Evolutionary conservation across 2,113 vertebrate species (phyloP), one percentile per base, ranked within the genome.

Genomic region (Urocitellus parryii): DNA sequence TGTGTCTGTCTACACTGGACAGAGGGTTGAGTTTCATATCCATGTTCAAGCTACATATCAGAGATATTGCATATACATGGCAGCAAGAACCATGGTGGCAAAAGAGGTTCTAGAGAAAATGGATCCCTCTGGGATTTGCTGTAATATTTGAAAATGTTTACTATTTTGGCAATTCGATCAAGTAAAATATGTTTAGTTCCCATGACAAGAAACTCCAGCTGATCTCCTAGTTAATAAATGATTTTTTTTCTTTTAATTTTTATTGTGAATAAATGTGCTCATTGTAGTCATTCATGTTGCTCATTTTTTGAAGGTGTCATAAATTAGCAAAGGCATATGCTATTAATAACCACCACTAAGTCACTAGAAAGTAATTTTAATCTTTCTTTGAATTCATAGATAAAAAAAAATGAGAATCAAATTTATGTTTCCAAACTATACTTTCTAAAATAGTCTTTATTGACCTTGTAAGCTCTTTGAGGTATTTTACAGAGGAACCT

Each of bases 291-390:
- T 92, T 48, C 11, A 42, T 14, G 45, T 48, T 16, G 48, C 32
- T 93, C 18, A 56, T 63, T 82, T 53, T 77, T 90, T 78, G 34
- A 77, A 95, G n/a, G 9, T 24, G 1, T 84, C 68, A 45, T 32
- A 90, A 68, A 70, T 39, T 85, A 82, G 24, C 77, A 58, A 78
- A 91, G 4, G 56, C 56, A 34, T 24, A 48, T 12, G 32, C 8
- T 18, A 10, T 94, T 7, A 86, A 29, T 80, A 53, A 91, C 32
- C 83, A 65, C 6, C 68, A 42, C 42, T 58, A 25, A 48, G 24
- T 72, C 73, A 74, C 53, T 92, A n/a, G 51, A 58, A 79, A 72
- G 81, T 65, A 39, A 95, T 87, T 82, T 87, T 45, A 45, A 70
- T 90, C n/a, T 90, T 68, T 58, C 74, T 58, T 70, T 93, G 61